phyloP scores from a whole-genome alignment of 1,140 invertebrate species.

The Saccostrea cuccullata region DNA sequence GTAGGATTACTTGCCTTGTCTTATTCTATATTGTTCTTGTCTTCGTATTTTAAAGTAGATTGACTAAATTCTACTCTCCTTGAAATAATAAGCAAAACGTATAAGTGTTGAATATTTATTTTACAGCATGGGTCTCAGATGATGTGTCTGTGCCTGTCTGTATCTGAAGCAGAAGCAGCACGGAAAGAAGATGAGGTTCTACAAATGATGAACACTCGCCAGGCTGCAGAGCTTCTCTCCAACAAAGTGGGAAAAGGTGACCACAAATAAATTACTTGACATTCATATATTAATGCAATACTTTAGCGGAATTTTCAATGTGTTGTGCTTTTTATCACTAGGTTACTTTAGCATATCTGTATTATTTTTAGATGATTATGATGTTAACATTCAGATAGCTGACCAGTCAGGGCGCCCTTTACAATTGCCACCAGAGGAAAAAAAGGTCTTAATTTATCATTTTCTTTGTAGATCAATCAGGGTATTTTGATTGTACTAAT shows the following conservation, averaged over 20 bases:
- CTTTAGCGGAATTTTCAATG: not conserved
- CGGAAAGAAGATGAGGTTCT: constrained; percentile 74
- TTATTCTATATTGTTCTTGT: not conserved
- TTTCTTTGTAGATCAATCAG: not conserved
- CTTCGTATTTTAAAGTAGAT: not conserved
- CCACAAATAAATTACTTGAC: not conserved
- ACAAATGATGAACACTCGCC: constrained; percentile 81
- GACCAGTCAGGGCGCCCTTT: constrained; percentile 87
- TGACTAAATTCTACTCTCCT: not conserved
- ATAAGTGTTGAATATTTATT: not conserved
- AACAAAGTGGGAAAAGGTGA: constrained; percentile 69
- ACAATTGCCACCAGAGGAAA: constrained; percentile 84
- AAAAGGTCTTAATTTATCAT: constrained; percentile 71
- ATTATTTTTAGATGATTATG: constrained; percentile 66
- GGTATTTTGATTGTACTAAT: not conserved
- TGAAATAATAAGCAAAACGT: not conserved
- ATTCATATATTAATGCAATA: not conserved
- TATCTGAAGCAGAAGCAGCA: constrained; percentile 64
- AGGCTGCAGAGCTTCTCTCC: constrained; percentile 80
- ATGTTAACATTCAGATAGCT: constrained; percentile 82
- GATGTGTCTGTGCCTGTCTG: constrained; percentile 83
- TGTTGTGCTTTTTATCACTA: not conserved
- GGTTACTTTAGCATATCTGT: not conserved
- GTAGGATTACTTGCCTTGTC: not conserved
- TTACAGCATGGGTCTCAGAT: constrained; percentile 83